These are phyloP conservation scores for Craniophora ligustri DNA, from an alignment of 2,888 invertebrate genomes.

Conservation along the genomic window DNA sequence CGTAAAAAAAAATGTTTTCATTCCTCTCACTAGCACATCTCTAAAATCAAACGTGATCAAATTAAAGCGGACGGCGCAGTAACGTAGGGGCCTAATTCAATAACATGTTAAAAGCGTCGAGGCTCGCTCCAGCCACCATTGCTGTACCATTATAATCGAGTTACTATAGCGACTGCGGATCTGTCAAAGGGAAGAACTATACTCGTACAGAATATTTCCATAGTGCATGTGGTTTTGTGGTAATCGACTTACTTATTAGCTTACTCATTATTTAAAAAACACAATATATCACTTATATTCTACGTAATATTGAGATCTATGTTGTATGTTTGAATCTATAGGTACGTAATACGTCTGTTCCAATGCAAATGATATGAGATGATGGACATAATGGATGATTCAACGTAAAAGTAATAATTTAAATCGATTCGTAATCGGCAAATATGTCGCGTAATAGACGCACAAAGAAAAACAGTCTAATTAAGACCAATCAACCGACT, in stretches of 20 bases:
- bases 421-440: too few species aligned
- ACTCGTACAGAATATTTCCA: conserved; percentile 9
- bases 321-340: too few species aligned
- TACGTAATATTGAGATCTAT: too few species aligned
- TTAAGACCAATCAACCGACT: too few species aligned
- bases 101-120: conserved; percentile 50
- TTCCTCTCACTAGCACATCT: conserved; percentile 1
- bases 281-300: too few species aligned
- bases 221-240: neutral
- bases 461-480: too few species aligned
- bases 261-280: neutral
- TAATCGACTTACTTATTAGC: neutral
- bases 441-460: too few species aligned
- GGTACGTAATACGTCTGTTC: too few species aligned
- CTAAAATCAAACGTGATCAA: conserved; percentile 48
- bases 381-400: too few species aligned
- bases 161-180: conserved; percentile 18
- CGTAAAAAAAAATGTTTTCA: neutral
- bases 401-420: too few species aligned
- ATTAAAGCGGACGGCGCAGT: conserved; percentile 42
- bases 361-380: too few species aligned
- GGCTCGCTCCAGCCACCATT: conserved; percentile 26
- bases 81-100: conserved; percentile 43
- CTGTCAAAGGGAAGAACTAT: conserved; percentile 35
- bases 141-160: conserved; percentile 36